Base-by-base conservation (phyloP, 2,888 invertebrate genomes). In the Strigamia crassipes region DNA sequence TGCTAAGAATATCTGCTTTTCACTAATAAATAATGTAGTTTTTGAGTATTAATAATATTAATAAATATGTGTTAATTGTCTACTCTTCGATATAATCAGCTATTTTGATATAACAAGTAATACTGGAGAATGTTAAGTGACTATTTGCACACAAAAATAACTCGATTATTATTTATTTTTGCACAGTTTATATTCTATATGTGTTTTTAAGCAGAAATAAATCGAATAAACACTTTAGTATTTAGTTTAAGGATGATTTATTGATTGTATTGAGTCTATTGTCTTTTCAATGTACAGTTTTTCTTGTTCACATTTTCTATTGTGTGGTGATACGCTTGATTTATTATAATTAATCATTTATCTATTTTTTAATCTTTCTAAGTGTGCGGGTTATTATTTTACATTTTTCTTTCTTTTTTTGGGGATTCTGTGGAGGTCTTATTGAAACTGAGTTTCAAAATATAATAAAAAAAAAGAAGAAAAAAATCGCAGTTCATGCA, bases 41-140 rank as follows among this genome's bases (percentile, higher is more conserved):
- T 56, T 73, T 12, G 31, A 38, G 10, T 38, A 38, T 9, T 38
- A 38, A 38, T 38, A 38, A 38, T 38, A 38, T 9, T 38, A 38
- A 73, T 73, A 73, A 73, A 4, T 31, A 27, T 15, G 31, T 73
- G 73, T 73, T 73, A 31, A 73, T 15, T 73, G 73, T 73, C 27
- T 56, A 56, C 6, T 73, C 73, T n/a, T 73, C 73, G 31, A 73
- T 73, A 73, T 73, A 73, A 73, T 31, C 73, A 31, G 15, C 73
- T 73, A 73, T 73, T 73, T 73, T 73, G 73, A 73, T 73, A 73
- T 73, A 73, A 73, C 31, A 31, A 73, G 38, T 73, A n/a, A 73
- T 73, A 73, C 13, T 73, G 73, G 73, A 73, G 31, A 73, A 27
- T 56, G n/a, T 46, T 46, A 46, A n/a, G 46, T n/a, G 15, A 46